Base-by-base conservation (phyloP, 1,140 invertebrate genomes). In the Drosophila sturtevanti region DNA sequence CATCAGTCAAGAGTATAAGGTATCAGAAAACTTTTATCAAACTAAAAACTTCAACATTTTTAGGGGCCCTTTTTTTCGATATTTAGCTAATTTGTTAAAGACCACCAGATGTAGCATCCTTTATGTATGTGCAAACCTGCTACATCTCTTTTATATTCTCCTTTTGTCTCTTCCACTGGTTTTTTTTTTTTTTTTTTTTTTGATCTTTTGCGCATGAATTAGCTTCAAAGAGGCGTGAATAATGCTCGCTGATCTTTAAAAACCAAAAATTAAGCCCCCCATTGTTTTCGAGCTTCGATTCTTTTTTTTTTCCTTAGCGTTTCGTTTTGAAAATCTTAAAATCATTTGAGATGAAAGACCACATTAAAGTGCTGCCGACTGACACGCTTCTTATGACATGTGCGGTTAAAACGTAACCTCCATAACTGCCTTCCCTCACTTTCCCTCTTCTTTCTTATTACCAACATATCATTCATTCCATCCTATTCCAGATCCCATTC, bases 361-460 rank as follows among this genome's bases (percentile, higher is more conserved):
- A 86, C 81, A 81, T 86, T 78, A 86, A 86, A 86, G 81, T 79
- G 81, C 81, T 82, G 81, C 64, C 78, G 64, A 72, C 74, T 68
- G 81, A 84, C 82, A 79, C 81, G 72, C 81, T 69, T 78, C 81
- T 85, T 81, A 85, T 85, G 81, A 85, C 81, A 86, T 86, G 78
- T 85, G 81, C 61, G 67, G 72, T 69, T 76, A 59, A 64, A 75
- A 72, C 41, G 54, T 56, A 56, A 34, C 31, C 9, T 34, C 27
- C 27, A 61, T 76, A n/a, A n/a, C 63, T 75, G 34, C 58, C 37
- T 52, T 70, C 24, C 54, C 58, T 24, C 24, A 31, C 27, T 31
- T 31, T 31, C 27, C 27, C n/a, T n/a, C n/a, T n/a, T n/a, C n/a
- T n/a, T n/a, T 31, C 27, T 31, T 31, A 31, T 31, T 31, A 31